A percentile compares a stretch with the other conserved stretches of the same genome.
Conservation (phyloP, 2,113 vertebrate species). For the Amphiprion ocellaris region DNA sequence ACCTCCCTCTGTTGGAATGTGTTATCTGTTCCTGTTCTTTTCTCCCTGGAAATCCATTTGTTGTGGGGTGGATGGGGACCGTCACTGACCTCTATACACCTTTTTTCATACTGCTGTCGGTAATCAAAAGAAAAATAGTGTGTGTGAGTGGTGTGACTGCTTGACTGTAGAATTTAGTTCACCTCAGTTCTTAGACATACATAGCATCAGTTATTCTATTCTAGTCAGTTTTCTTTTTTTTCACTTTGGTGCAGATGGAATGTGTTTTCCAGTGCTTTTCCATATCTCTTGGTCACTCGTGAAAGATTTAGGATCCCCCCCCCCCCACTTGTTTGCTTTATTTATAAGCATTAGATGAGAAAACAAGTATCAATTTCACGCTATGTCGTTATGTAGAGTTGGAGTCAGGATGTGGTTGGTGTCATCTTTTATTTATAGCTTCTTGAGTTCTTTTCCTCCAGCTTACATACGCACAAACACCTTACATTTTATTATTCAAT, state of each 20-base stretch:
- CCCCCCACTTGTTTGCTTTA: not conserved
- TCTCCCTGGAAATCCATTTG: conserved; percentile 65
- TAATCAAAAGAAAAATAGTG: conserved; percentile 35
- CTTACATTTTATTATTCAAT: not conserved
- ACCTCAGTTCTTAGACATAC: conserved; percentile 3
- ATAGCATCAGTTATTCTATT: not conserved
- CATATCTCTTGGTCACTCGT: not conserved
- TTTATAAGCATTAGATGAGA: not conserved
- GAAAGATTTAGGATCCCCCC: not conserved
- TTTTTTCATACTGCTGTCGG: not conserved
- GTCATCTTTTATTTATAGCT: not conserved
- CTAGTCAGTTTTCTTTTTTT: conserved; percentile 12
- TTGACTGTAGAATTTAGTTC: conserved; percentile 15
- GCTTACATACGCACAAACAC: not conserved
- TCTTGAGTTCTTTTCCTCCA: not conserved
- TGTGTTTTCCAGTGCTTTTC: not conserved
- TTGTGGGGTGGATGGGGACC: conserved; percentile 25
- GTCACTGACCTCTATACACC: conserved; percentile 43
- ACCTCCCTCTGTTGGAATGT: conserved; percentile 48
- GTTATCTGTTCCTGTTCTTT: conserved; percentile 66
- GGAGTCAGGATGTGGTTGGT: not conserved
- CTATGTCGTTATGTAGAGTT: not conserved
- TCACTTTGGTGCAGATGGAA: not conserved
- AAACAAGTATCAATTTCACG: not conserved
- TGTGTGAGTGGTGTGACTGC: not conserved